phyloP scores from a whole-genome alignment of 2,888 invertebrate species.

The Cephus rjabovi region DNA sequence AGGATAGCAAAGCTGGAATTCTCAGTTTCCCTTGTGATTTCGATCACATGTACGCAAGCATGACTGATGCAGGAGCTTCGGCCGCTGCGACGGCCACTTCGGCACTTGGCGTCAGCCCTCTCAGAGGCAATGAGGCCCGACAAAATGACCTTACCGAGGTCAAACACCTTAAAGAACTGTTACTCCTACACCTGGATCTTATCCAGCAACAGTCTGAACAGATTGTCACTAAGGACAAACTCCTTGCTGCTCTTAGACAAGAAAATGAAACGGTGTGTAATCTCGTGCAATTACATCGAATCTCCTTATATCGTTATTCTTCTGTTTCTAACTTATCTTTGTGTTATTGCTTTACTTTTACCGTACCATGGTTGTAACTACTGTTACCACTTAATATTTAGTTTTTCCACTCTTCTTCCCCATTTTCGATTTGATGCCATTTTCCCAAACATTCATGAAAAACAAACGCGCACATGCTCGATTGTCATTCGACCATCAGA shows the following conservation, averaged over 20 bases:
- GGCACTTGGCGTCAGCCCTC: conserved; percentile 58
- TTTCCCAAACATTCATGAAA: conserved; percentile 26
- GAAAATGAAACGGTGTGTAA: conserved; percentile 82
- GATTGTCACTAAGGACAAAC: conserved; percentile 82
- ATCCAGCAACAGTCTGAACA: conserved; percentile 92
- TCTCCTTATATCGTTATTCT: not conserved
- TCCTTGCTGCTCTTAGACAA: conserved; percentile 76
- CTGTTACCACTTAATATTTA: not conserved
- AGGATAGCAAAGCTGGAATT: conserved; percentile 65
- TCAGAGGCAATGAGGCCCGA: conserved; percentile 60
- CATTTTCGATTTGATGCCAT: conserved; percentile 15
- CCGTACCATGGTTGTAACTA: not conserved
- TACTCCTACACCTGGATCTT: conserved; percentile 85
- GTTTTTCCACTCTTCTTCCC: not conserved
- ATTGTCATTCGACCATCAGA: conserved; percentile 23
- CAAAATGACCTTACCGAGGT: conserved; percentile 70
- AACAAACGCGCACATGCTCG: conserved; percentile 31
- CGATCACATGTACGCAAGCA: conserved; percentile 81
- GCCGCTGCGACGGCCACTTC: conserved; percentile 51
- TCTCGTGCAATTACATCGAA: not conserved
- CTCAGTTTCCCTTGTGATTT: conserved; percentile 73
- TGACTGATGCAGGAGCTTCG: conserved; percentile 61
- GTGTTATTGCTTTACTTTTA: not conserved
- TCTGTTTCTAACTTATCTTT: not conserved
- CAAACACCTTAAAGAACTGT: conserved; percentile 80